Percentiles rank a stretch among this genome's conserved stretches.
These are phyloP conservation scores for Eupsilia transversa DNA, from an alignment of 2,888 invertebrate species.

Conservation along the genomic window DNA sequence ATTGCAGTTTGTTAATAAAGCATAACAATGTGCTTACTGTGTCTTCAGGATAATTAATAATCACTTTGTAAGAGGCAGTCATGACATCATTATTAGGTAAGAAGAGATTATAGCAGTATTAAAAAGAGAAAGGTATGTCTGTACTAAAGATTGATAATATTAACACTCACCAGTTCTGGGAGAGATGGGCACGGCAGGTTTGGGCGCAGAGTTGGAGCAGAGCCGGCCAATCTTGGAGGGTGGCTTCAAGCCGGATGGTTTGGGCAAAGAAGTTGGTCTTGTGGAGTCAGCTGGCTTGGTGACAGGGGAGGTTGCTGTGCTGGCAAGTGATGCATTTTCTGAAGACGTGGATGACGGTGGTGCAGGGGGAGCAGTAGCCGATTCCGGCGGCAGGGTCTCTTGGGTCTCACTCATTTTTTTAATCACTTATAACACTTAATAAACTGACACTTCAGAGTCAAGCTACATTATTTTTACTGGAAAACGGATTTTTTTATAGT, in stretches of 20 bases:
- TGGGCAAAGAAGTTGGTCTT: slow-evolving; percentile 85
- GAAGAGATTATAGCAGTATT: slow-evolving; percentile 19
- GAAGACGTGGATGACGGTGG: slow-evolving; percentile 81
- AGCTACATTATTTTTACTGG: slow-evolving; percentile 71
- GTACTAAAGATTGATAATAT: slow-evolving; percentile 32
- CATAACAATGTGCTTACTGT: slow-evolving; percentile 42
- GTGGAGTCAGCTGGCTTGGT: slow-evolving; percentile 76
- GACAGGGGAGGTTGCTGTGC: slow-evolving; percentile 78
- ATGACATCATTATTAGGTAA: slow-evolving; percentile 17
- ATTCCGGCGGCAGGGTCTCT: slow-evolving; percentile 74
- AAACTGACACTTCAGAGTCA: slow-evolving; percentile 65
- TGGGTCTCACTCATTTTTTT: slow-evolving; percentile 85
- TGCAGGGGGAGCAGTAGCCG: slow-evolving; percentile 72
- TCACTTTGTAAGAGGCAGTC: slow-evolving; percentile 32
- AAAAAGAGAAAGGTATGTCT: slow-evolving; percentile 32
- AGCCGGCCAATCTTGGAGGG: slow-evolving; percentile 93
- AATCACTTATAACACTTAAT: slow-evolving; percentile 74
- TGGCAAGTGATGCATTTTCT: slow-evolving; percentile 79
- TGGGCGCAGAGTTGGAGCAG: slow-evolving; percentile 91
- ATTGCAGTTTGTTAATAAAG: slow-evolving; percentile 83
- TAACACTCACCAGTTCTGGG: slow-evolving; percentile 88
- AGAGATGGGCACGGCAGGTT: slow-evolving; percentile 92
- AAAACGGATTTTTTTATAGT: slow-evolving; percentile 69
- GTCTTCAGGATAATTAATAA: slow-evolving; percentile 48
- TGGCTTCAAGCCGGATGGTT: slow-evolving; percentile 92